phyloP scores from a whole-genome alignment of 2,797 vertebrate species.

The Ctenochaetus hawaiiensis region DNA sequence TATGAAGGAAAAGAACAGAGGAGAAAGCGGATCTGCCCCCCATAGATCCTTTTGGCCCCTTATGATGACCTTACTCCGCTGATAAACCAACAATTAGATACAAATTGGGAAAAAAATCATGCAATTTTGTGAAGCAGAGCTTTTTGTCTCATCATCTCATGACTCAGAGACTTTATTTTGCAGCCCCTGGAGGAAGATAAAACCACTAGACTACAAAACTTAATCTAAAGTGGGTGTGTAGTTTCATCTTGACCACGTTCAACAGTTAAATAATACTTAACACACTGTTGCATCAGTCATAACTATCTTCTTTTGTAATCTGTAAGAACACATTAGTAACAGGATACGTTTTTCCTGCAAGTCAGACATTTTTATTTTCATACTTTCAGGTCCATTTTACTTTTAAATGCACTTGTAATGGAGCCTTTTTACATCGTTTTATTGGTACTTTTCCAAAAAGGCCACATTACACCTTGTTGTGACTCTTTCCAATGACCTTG shows the following conservation, averaged over 20 bases:
- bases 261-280: neutral
- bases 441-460: neutral
- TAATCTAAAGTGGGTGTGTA: neutral
- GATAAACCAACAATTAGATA: neutral
- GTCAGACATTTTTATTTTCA: too few species aligned
- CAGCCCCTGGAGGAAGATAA: too few species aligned
- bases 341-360: neutral
- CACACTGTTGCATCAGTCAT: neutral
- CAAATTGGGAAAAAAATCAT: too few species aligned
- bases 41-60: too few species aligned
- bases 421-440: neutral
- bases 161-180: neutral
- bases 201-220: neutral
- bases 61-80: too few species aligned
- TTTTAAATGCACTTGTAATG: neutral
- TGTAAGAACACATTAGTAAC: neutral
- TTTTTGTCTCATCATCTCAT: neutral
- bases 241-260: too few species aligned
- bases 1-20: too few species aligned
- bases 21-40: too few species aligned
- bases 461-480: constrained; percentile 7
- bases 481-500: constrained; percentile 52
- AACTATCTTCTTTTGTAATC: neutral
- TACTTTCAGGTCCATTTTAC: neutral
- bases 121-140: neutral